Base-by-base conservation (phyloP, 2,113 vertebrate genomes). In the Egretta garzetta region DNA sequence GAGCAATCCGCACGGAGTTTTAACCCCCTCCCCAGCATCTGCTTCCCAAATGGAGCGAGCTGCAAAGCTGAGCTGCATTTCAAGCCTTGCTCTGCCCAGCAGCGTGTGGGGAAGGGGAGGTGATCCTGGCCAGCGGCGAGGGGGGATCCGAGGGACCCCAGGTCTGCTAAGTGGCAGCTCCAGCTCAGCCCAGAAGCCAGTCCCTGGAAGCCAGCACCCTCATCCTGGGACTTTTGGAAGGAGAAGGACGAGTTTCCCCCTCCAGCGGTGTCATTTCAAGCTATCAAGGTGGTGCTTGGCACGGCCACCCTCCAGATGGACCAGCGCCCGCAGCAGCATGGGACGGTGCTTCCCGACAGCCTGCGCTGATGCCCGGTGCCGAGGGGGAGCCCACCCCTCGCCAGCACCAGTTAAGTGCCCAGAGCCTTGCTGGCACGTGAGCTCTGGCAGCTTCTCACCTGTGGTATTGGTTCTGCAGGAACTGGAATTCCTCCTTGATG, bases 401-500 rank as follows among this genome's bases (percentile, higher is more conserved):
- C 67, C 93, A 90, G 77, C n/a, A 5, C 60, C 62, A 2, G 15
- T 4, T 21, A 22, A 81, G 19, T 6, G 37, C 68, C 43, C 80
- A 6, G 86, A 1, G 8, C 62, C n/a, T 12, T 0, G 1, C 24
- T 70, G 88, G 84, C 60, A 47, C 0, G 0, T 1, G 1, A 80
- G 33, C 9, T 23, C 86, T 35, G 32, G 62, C 47, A 75, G 56
- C 43, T 11, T 12, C 91, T 94, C 93, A 98, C 99, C 99, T 99
- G 98, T 99, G 99, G 91, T 99, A 99, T 96, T 99, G 99, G 70
- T 99, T 99, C 97, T 99, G 99, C 59, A 99, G 97, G 95, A 99
- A 99, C 97, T 99, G 99, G 94, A 99, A 99, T 94, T 99, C 99
- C 96, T 99, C 99, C 94, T 99, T 99, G 96, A 99, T 99, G 84